These are phyloP conservation scores for Bolinopsis microptera DNA, from an alignment of 37 sponge, comb jelly and placozoan genomes.

Conservation along the genomic window DNA sequence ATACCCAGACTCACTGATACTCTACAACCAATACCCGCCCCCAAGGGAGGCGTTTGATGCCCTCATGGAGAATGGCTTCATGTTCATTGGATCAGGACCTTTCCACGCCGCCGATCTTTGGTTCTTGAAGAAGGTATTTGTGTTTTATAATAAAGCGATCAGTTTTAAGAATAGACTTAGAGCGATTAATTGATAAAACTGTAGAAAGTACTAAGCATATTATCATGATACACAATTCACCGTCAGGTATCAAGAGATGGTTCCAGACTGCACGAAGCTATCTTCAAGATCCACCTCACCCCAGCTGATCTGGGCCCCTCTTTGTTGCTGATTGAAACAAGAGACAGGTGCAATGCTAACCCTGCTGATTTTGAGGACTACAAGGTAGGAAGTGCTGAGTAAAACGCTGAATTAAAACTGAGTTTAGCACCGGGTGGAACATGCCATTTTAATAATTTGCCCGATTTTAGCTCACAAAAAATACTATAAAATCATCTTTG, in stretches of 20 bases:
- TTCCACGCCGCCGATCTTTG: slow-evolving; percentile 7
- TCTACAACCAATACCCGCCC: not conserved
- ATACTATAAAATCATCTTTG: no score
- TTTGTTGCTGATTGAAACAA: not conserved
- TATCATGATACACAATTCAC: not conserved
- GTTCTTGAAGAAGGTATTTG: slow-evolving; percentile 30
- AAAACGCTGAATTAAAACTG: no score
- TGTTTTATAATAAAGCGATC: not conserved
- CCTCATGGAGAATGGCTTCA: not conserved
- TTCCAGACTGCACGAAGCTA: not conserved
- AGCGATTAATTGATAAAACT: no score
- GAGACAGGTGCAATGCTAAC: slow-evolving; percentile 11
- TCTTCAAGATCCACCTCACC: slow-evolving; percentile 28
- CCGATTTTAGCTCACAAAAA: no score
- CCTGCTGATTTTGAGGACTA: slow-evolving; percentile 14
- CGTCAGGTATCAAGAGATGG: not conserved
- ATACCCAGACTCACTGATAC: slow-evolving; percentile 20
- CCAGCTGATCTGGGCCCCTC: not conserved
- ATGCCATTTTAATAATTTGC: no score
- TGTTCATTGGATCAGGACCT: slow-evolving; percentile 14
- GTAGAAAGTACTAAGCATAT: not conserved
- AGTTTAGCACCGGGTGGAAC: no score
- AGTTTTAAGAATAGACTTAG: not conserved
- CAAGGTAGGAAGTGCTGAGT: not conserved
- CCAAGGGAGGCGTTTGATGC: slow-evolving; percentile 13